Evolutionary conservation across 1,140 invertebrate species (phyloP).

Genomic region (Papilio glaucus): DNA sequence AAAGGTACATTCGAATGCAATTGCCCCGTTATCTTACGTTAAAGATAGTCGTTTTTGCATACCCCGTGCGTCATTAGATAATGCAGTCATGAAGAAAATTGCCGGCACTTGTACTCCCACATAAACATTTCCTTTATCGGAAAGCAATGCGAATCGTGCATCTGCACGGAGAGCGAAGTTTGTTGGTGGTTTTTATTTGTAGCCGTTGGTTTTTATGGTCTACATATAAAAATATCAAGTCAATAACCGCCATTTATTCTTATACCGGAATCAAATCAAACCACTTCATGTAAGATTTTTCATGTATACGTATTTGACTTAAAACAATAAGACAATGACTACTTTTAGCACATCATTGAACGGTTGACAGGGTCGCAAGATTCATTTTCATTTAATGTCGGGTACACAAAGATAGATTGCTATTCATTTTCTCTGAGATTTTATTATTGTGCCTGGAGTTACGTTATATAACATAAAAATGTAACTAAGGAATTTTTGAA

Average conservation of each 20-base stretch:
- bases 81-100: constrained; percentile 67
- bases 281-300: no score
- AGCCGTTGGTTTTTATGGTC: background rate
- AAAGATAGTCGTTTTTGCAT: constrained; percentile 55
- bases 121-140: constrained; percentile 54
- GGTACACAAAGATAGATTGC: no score
- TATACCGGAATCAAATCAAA: no score
- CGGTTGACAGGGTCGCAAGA: no score
- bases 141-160: constrained; percentile 50
- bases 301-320: no score
- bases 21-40: constrained; percentile 47
- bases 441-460: no score
- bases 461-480: no score
- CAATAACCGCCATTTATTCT: background rate
- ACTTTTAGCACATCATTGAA: no score
- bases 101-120: constrained; percentile 51
- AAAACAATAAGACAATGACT: no score
- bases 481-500: no score
- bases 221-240: background rate
- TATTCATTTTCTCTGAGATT: no score
- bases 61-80: constrained; percentile 57
- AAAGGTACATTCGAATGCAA: constrained; percentile 45
- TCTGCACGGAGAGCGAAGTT: constrained; percentile 42
- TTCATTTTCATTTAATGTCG: no score
- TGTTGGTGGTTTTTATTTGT: background rate